Conservation (phyloP, 2,888 invertebrate genomes). For the Tribolium freemani region DNA sequence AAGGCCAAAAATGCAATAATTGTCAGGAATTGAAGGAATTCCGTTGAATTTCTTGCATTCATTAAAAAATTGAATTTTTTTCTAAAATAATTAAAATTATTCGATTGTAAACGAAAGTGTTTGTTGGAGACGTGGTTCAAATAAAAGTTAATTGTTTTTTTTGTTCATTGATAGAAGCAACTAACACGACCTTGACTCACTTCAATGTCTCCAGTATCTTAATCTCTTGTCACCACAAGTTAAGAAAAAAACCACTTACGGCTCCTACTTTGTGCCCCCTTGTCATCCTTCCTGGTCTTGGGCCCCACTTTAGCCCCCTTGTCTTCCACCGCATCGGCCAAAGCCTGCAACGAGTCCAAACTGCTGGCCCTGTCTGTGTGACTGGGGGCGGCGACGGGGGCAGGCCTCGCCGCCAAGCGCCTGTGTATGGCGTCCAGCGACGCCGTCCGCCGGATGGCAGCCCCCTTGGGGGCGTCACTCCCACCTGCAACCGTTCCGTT, state of each 20-base stretch:
- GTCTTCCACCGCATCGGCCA: slow-evolving; percentile 66
- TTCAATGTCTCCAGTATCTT: too few relatives aligned
- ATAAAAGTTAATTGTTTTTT: too few relatives aligned
- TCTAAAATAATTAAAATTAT: too few relatives aligned
- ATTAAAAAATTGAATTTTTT: too few relatives aligned
- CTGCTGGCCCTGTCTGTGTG: slow-evolving; percentile 67
- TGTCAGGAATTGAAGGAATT: too few relatives aligned
- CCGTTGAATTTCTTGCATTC: too few relatives aligned
- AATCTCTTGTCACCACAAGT: too few relatives aligned
- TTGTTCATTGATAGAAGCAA: too few relatives aligned
- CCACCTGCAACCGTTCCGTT: slow-evolving; percentile 3
- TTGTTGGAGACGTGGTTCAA: too few relatives aligned
- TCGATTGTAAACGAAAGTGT: too few relatives aligned
- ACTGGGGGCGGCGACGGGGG: slow-evolving; percentile 76
- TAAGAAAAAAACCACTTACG: slow-evolving; percentile 12
- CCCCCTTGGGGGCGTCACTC: slow-evolving; percentile 66
- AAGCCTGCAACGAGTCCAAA: slow-evolving; percentile 34
- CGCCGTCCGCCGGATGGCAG: slow-evolving; percentile 81
- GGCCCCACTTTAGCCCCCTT: slow-evolving; percentile 73
- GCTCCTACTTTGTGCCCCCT: background rate
- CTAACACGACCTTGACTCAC: background rate
- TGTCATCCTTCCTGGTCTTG: slow-evolving; percentile 69
- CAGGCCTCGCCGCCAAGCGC: slow-evolving; percentile 80
- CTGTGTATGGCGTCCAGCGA: slow-evolving; percentile 85
- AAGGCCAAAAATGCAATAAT: too few relatives aligned